Evolutionary conservation across 1,140 invertebrate genomes (phyloP).

Genomic region (Heliconius nattereri): DNA sequence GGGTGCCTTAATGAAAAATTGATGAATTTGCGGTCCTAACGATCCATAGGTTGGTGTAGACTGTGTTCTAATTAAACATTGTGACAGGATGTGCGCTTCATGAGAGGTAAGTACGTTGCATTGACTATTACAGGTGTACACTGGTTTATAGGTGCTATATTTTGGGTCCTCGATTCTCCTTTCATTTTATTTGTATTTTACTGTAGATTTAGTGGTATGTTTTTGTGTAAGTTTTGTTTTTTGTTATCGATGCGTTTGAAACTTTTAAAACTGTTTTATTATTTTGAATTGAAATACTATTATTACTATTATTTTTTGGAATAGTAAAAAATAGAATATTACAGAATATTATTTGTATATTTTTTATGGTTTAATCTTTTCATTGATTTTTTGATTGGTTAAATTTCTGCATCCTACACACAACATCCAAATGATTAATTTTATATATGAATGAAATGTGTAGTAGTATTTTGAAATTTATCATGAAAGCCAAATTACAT

Average conservation of each 20-base stretch:
- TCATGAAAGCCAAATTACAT: conserved; percentile 1
- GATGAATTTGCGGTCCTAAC: conserved; percentile 62
- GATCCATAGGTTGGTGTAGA: conserved; percentile 48
- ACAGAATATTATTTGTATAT: too few relatives aligned
- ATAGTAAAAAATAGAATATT: background rate
- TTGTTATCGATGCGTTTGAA: background rate
- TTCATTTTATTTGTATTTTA: conserved; percentile 1
- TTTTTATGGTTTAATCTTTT: too few relatives aligned
- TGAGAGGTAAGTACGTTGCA: conserved; percentile 56
- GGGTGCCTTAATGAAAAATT: conserved; percentile 70
- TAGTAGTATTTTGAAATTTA: background rate
- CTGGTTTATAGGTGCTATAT: background rate
- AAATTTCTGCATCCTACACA: background rate
- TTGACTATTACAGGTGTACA: conserved; percentile 29
- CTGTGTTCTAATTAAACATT: conserved; percentile 60
- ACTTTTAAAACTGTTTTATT: background rate
- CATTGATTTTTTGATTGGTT: too few relatives aligned
- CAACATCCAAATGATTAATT: background rate
- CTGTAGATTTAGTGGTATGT: background rate
- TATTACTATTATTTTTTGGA: background rate
- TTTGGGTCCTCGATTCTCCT: background rate
- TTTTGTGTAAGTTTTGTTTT: background rate
- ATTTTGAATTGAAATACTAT: background rate
- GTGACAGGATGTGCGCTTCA: conserved; percentile 53
- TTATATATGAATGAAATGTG: background rate